A percentile compares a stretch with the other conserved stretches of the same genome.
These are phyloP conservation scores for Melanargia galathea DNA, from an alignment of 2,888 invertebrate species.

Conservation along the genomic window DNA sequence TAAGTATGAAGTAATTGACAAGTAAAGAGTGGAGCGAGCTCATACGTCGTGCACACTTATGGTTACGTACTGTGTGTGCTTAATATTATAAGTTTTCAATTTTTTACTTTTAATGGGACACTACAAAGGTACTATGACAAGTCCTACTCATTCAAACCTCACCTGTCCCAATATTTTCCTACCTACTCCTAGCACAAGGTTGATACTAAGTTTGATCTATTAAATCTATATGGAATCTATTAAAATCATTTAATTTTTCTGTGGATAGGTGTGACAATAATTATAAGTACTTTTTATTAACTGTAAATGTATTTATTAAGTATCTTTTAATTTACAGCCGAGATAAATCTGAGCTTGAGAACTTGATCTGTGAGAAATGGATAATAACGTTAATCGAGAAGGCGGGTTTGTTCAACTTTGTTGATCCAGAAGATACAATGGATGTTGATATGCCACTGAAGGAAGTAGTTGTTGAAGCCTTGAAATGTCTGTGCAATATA, in stretches of 20 bases:
- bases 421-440: slow-evolving; percentile 61
- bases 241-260: too few species aligned
- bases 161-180: not conserved
- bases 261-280: too few species aligned
- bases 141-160: not conserved
- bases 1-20: too few species aligned
- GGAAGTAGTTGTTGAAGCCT: slow-evolving; percentile 87
- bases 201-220: not conserved
- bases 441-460: slow-evolving; percentile 68
- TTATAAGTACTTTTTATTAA: too few species aligned
- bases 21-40: too few species aligned
- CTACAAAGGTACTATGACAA: too few species aligned
- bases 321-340: slow-evolving; percentile 81
- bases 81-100: too few species aligned
- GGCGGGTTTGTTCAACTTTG: slow-evolving; percentile 83
- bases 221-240: too few species aligned
- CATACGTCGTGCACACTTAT: too few species aligned
- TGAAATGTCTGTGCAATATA: slow-evolving; percentile 95
- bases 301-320: too few species aligned
- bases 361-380: slow-evolving; percentile 85
- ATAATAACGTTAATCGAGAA: slow-evolving; percentile 85
- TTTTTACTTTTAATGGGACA: too few species aligned
- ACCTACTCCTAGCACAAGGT: not conserved
- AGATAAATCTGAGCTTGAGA: slow-evolving; percentile 88
- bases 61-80: too few species aligned